phyloP scores from a whole-genome alignment of 2,888 invertebrate genomes.

The Apodemia hepburni region DNA sequence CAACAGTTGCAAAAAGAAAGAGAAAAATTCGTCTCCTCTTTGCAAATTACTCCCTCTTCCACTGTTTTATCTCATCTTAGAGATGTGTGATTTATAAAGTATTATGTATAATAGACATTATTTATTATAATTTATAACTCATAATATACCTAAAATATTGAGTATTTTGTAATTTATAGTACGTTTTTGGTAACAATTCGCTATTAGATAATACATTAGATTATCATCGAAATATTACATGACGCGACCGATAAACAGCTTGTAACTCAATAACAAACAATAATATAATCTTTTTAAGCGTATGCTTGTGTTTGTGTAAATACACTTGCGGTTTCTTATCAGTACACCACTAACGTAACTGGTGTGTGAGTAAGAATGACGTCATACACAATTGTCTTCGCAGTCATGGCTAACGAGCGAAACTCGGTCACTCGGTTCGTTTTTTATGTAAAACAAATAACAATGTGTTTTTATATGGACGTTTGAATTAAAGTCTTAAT shows the following conservation, averaged over 20 bases:
- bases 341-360: conserved; percentile 35
- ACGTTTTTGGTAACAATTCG: background rate
- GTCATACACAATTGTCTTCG: conserved; percentile 73
- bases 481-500: background rate
- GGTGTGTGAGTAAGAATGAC: conserved; percentile 51
- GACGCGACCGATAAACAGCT: conserved; percentile 31
- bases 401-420: conserved; percentile 70
- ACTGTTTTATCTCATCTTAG: no score
- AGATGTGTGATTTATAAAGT: no score
- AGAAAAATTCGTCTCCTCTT: no score
- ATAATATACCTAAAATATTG: no score
- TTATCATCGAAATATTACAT: conserved; percentile 24
- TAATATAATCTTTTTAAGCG: conserved; percentile 41
- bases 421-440: conserved; percentile 47
- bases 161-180: no score
- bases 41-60: no score
- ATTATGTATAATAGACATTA: no score
- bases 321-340: conserved; percentile 58
- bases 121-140: no score
- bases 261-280: conserved; percentile 40
- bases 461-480: background rate
- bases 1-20: no score
- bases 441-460: conserved; percentile 40
- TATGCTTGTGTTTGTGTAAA: conserved; percentile 25
- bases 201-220: conserved; percentile 19